These are phyloP conservation scores for Junco hyemalis DNA, from an alignment of 2,113 vertebrate species.

Conservation along the genomic window DNA sequence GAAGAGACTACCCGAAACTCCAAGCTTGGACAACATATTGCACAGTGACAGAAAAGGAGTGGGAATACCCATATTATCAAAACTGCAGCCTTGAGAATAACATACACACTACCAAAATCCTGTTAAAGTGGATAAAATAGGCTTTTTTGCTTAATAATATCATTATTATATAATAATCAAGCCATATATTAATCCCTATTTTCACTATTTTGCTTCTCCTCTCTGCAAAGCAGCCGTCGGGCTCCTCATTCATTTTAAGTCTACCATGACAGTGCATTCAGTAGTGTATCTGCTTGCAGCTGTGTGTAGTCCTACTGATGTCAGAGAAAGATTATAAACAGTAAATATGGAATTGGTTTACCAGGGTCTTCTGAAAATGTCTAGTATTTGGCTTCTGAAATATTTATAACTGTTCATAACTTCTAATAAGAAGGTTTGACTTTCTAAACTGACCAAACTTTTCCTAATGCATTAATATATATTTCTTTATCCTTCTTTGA, in stretches of 20 bases:
- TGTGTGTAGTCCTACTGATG: background rate
- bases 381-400: constrained; percentile 7
- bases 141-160: background rate
- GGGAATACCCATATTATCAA: background rate
- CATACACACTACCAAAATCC: background rate
- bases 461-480: background rate
- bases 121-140: background rate
- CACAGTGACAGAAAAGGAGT: background rate
- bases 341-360: background rate
- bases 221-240: background rate
- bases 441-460: background rate
- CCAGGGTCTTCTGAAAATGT: background rate
- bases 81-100: background rate
- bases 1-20: accelerated
- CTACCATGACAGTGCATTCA: background rate
- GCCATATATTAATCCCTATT: background rate
- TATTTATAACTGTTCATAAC: background rate
- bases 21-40: background rate
- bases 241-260: background rate
- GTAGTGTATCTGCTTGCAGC: background rate
- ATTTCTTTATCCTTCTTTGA: background rate
- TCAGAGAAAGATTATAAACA: background rate
- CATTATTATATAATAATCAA: background rate
- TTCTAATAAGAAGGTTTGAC: background rate
- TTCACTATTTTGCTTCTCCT: background rate